Evolutionary conservation across 2,888 invertebrate species (phyloP).

Genomic region (Synanthedon myopaeformis): DNA sequence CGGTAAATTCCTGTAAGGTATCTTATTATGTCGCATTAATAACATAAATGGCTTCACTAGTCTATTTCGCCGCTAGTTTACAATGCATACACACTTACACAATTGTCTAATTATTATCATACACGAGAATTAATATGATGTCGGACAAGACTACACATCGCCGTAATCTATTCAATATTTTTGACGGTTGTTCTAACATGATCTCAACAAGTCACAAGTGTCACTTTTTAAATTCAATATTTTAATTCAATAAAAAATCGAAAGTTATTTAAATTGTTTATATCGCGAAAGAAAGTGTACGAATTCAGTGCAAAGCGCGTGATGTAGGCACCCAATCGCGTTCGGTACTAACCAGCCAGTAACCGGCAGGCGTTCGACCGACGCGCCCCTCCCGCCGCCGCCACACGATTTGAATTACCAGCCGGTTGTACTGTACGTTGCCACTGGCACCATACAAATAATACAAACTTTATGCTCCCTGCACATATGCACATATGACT

Average conservation of each 20-base stretch:
- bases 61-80: neutral
- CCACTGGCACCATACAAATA: slow-evolving; percentile 50
- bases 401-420: slow-evolving; percentile 46
- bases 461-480: slow-evolving; percentile 60
- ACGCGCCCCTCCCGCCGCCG: slow-evolving; percentile 56
- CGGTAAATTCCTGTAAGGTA: slow-evolving; percentile 5
- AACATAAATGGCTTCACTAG: slow-evolving; percentile 11
- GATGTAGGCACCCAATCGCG: slow-evolving; percentile 34
- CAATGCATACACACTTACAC: neutral
- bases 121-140: slow-evolving; percentile 57
- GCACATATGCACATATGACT: slow-evolving; percentile 47
- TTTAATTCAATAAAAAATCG: too few relatives aligned
- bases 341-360: slow-evolving; percentile 36
- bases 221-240: too few relatives aligned
- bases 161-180: slow-evolving; percentile 52
- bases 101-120: slow-evolving; percentile 50
- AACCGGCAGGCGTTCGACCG: slow-evolving; percentile 22
- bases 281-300: neutral
- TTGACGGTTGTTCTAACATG: slow-evolving; percentile 37
- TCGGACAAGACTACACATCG: slow-evolving; percentile 49
- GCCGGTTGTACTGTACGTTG: slow-evolving; percentile 28
- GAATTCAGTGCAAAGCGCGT: slow-evolving; percentile 9
- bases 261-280: neutral
- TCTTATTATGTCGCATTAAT: slow-evolving; percentile 44
- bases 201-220: neutral